Percentiles rank a stretch among this genome's conserved stretches.
Conservation (phyloP, 2,797 vertebrate genomes). For the Menidia menidia region DNA sequence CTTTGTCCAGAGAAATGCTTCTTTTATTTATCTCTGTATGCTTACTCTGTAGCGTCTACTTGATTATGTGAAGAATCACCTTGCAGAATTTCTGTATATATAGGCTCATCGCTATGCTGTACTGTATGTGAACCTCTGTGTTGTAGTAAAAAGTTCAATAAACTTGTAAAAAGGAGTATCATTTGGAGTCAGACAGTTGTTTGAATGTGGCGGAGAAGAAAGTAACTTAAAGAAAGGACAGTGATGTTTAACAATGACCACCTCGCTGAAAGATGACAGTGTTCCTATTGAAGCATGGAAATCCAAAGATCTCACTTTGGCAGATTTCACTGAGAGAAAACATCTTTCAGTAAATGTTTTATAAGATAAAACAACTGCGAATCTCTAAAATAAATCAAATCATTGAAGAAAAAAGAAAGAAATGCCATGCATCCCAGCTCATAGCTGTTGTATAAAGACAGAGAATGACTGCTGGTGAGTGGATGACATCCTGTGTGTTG, state of each 20-base stretch:
- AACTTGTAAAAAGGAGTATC: constrained; percentile 72
- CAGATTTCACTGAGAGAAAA: too few relatives aligned
- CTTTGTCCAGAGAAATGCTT: constrained; percentile 68
- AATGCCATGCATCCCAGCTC: too few relatives aligned
- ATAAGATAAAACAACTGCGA: background rate
- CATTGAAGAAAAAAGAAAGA: background rate
- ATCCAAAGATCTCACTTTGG: too few relatives aligned
- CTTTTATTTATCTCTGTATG: constrained; percentile 75
- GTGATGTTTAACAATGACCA: too few relatives aligned
- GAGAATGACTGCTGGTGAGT: background rate
- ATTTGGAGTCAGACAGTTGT: constrained; percentile 5
- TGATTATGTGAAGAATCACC: constrained; percentile 68
- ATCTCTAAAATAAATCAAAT: too few relatives aligned
- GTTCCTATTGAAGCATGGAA: background rate
- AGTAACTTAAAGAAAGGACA: background rate
- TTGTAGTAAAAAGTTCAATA: constrained; percentile 79
- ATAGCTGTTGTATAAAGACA: background rate
- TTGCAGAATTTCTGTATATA: constrained; percentile 74
- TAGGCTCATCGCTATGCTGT: constrained; percentile 74
- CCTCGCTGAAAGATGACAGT: background rate
- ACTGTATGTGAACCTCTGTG: constrained; percentile 76
- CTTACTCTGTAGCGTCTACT: constrained; percentile 70
- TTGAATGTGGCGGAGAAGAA: background rate
- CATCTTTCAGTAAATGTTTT: background rate
- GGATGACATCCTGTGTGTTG: constrained; percentile 9